These are phyloP conservation scores for Thysanoteuthis rhombus DNA, from an alignment of 2,888 invertebrate genomes.

Conservation along the genomic window DNA sequence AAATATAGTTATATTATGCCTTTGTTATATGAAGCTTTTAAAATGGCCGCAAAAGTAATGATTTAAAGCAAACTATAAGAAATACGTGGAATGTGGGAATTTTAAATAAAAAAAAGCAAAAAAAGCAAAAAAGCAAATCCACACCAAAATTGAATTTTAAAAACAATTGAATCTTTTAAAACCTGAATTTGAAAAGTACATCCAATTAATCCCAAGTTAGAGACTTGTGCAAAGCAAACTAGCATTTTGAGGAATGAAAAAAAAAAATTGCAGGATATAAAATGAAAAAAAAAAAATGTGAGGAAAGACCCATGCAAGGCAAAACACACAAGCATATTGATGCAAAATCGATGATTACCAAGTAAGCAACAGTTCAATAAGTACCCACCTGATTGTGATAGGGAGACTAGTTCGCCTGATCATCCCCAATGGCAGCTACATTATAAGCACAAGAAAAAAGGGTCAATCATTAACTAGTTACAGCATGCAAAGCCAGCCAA, in stretches of 20 bases:
- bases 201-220: not conserved
- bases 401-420: conserved; percentile 31
- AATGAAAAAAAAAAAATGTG: not conserved
- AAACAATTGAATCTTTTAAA: not conserved
- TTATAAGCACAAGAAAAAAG: conserved; percentile 31
- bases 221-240: not conserved
- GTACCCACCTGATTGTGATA: conserved; percentile 26
- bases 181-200: not conserved
- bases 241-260: not conserved
- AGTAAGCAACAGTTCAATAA: conserved; percentile 24
- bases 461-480: conserved; percentile 25
- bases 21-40: not conserved
- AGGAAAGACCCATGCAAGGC: not conserved
- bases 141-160: not conserved
- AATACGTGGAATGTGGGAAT: not conserved
- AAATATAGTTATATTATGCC: not conserved
- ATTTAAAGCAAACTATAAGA: not conserved
- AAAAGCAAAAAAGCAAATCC: not conserved
- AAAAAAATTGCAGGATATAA: not conserved
- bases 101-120: not conserved
- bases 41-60: not conserved
- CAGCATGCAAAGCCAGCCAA: conserved; percentile 28
- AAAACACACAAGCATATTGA: conserved; percentile 12
- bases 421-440: conserved; percentile 31
- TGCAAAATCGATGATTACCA: conserved; percentile 1